Evolutionary conservation across 2,888 invertebrate genomes (phyloP), one percentile per base, ranked within the genome.

Genomic region (Lissocephala sabroskyi): DNA sequence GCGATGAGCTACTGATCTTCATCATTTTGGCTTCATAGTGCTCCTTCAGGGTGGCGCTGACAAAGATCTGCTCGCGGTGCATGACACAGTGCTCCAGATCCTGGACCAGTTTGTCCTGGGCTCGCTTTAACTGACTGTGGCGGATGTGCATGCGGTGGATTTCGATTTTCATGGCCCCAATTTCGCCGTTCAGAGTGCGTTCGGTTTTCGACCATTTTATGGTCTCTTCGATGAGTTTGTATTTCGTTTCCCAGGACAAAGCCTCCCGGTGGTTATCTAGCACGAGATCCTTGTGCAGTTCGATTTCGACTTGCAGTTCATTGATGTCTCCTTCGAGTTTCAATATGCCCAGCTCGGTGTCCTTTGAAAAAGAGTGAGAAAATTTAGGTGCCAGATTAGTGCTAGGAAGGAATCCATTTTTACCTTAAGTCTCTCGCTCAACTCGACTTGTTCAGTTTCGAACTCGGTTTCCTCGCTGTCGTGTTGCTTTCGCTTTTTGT

Each of bases 71-170:
- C 56, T 91, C 91, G 33, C 91, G 85, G 61, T 90, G 86, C 32
- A 87, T 85, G 2, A 92, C 86, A 60, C 90, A 89, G 62, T 88
- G 86, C 56, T 91, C 89, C 80, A 91, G 85, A 73, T 91, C 91
- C 39, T 86, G 85, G 29, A 90, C 86, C 32, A 85, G 62, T 59
- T 80, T 83, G 32, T 85, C 82, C 52, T 85, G 84, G 0, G 84
- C 82, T 1, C 82, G 75, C 28, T 79, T 82, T 1, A 85, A 58
- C 51, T 85, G 83, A 18, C 60, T 74, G 36, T 73, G 75, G 2
- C 85, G 77, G 32, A 93, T 92, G 84, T 92, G 89, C 94, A 94
- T 94, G 62, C 91, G 87, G 67, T 94, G 94, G 73, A 95, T 94
- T 86, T 95, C 94, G 30, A 86, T 87, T 77, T 88, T 91, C 93